Evolutionary conservation across 1,140 invertebrate genomes (phyloP), one percentile per base, ranked within the genome.

Genomic region (Goniozus legneri): DNA sequence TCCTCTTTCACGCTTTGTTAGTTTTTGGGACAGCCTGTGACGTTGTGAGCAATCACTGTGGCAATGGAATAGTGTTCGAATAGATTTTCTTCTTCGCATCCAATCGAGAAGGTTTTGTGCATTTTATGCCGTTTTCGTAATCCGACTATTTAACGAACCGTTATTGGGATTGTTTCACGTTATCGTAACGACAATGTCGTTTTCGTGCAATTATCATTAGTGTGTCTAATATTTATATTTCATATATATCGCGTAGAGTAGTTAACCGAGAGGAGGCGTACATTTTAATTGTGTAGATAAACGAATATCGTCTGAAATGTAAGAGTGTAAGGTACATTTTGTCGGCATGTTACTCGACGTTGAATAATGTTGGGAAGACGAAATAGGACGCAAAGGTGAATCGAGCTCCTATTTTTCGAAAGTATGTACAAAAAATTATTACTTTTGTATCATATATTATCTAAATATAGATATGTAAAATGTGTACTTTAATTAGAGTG

Each of bases 341-440:
- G 10, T 27, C 4, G 4, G 10, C 10, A 27, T 27, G 10, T 27
- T 27, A 27, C 10, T 6, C 10, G 10, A 6, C 24, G 24, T 27
- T 27, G 4, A 10, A 27, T 10, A 10, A 27, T 27, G 10, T 27
- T 27, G 10, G 10, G 4, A 6, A 6, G 24, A 27, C 24, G 4
- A 10, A 15, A 32, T 31, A 30, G 41, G 31, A 31, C 20, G 16
- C 18, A 21, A 45, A 44, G 21, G 36, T 8, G 12, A 39, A 49
- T 37, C 18, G 31, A n/a, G 27, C 22, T 31, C 38, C 52, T 33
- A 21, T 40, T 57, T 44, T 40, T 37, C 52, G 56, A 59, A 58
- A 65, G 53, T 65, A 62, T 65, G 65, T 69, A 69, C 65, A 67
- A 69, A 63, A 59, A 56, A 57, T 61, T 8, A 33, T 33, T 43